Conservation (phyloP, 2,888 invertebrate genomes). For the Papilio protenor region DNA sequence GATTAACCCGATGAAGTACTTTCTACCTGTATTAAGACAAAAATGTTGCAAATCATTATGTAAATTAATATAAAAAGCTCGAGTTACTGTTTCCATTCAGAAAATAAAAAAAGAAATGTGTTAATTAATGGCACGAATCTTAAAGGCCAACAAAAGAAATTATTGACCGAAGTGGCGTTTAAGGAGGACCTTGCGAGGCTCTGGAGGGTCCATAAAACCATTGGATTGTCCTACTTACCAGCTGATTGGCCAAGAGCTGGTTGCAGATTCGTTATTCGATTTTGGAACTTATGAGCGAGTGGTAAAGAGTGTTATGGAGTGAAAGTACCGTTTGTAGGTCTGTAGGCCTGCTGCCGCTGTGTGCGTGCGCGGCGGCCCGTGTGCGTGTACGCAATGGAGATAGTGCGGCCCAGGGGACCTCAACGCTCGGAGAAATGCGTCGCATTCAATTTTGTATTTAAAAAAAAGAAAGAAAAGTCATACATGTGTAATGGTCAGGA, state of each 20-base stretch:
- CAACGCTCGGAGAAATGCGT: constrained; percentile 78
- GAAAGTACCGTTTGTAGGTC: constrained; percentile 80
- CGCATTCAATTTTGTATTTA: constrained; percentile 54
- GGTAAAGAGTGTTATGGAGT: constrained; percentile 55
- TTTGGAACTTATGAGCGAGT: constrained; percentile 46
- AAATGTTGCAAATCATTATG: constrained; percentile 36
- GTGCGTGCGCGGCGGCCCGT: constrained; percentile 62
- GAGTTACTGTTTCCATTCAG: neutral
- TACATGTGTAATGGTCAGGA: too few species aligned
- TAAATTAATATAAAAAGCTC: constrained; percentile 24
- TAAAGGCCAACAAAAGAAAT: constrained; percentile 12
- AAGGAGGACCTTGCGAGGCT: constrained; percentile 70
- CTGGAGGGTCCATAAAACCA: constrained; percentile 72
- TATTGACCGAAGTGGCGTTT: constrained; percentile 20
- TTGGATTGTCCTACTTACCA: constrained; percentile 73
- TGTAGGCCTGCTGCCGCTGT: constrained; percentile 74
- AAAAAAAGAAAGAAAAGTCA: too few species aligned
- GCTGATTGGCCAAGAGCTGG: constrained; percentile 57
- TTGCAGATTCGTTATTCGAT: constrained; percentile 49
- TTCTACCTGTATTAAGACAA: constrained; percentile 37
- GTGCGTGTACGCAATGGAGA: constrained; percentile 80
- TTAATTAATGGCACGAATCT: constrained; percentile 7
- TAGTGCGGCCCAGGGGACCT: constrained; percentile 68
- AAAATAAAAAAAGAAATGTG: constrained; percentile 2
- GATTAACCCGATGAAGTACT: constrained; percentile 40